Conservation (phyloP, 2,888 invertebrate genomes). For the Ditula angustiorana region DNA sequence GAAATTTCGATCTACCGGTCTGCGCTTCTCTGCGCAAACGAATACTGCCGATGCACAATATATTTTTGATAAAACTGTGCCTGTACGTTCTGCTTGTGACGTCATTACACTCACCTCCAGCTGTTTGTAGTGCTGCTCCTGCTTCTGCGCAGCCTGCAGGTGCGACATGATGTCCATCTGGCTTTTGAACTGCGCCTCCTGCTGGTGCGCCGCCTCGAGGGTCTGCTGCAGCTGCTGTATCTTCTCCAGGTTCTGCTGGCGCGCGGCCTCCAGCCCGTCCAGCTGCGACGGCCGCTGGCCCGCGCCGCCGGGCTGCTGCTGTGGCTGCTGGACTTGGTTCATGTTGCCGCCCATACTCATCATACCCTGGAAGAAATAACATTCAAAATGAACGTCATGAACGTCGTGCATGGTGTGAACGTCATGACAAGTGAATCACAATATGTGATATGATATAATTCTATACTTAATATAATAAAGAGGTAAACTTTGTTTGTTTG, state of each 20-base stretch:
- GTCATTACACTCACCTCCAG: constrained; percentile 83
- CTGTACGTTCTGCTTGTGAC: too few relatives aligned
- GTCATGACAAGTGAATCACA: too few relatives aligned
- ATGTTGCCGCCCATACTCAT: constrained; percentile 67
- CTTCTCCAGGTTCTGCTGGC: constrained; percentile 92
- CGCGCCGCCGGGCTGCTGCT: constrained; percentile 63
- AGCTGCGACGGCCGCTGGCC: constrained; percentile 71
- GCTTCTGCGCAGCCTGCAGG: constrained; percentile 91
- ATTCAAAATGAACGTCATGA: too few relatives aligned
- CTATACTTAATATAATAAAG: too few relatives aligned
- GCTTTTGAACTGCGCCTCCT: constrained; percentile 91
- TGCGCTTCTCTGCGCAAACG: too few relatives aligned
- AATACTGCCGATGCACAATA: too few relatives aligned
- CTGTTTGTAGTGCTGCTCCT: constrained; percentile 92
- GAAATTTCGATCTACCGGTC: too few relatives aligned
- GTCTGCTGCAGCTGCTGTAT: constrained; percentile 91
- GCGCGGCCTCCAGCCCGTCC: constrained; percentile 88
- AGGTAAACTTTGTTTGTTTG: too few relatives aligned
- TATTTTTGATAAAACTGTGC: too few relatives aligned
- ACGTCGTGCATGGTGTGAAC: too few relatives aligned
- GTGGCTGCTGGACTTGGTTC: constrained; percentile 60
- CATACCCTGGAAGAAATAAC: constrained; percentile 62
- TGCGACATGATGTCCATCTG: constrained; percentile 91
- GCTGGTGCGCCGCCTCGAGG: constrained; percentile 91
- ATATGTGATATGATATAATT: too few relatives aligned